phyloP scores from a whole-genome alignment of 2,113 vertebrate species.

The Petaurus breviceps region DNA sequence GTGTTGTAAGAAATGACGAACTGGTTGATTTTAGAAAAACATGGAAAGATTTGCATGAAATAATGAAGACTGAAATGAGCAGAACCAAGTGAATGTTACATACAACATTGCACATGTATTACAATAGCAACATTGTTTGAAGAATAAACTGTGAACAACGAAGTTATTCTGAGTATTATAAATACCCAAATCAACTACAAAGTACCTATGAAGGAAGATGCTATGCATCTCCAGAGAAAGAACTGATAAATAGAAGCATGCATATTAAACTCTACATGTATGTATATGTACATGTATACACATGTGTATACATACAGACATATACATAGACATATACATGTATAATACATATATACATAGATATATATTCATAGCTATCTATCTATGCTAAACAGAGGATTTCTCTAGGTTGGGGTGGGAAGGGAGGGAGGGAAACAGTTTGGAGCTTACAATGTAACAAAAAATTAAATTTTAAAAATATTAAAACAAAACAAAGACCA shows the following conservation, averaged over 20 bases:
- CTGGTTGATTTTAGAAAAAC: not conserved
- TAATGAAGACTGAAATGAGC: not conserved
- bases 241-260: not conserved
- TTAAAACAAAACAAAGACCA: not conserved
- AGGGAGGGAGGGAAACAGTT: not conserved
- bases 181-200: not conserved
- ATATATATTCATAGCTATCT: not conserved
- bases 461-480: not conserved
- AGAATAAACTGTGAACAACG: not conserved
- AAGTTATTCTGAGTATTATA: not conserved
- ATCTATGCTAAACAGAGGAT: not conserved
- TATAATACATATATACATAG: not conserved
- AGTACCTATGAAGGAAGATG: not conserved
- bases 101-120: too few species aligned
- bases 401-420: not conserved
- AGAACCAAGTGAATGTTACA: not conserved
- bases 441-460: too few species aligned
- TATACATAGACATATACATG: too few species aligned
- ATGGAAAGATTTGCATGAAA: not conserved
- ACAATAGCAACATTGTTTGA: not conserved
- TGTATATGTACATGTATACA: not conserved
- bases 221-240: not conserved
- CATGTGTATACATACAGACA: not conserved
- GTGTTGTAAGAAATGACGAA: not conserved
- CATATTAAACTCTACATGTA: not conserved